Evolutionary conservation across 2,888 invertebrate species (phyloP), one percentile per base, ranked within the genome.

Genomic region (Craniophora ligustri): DNA sequence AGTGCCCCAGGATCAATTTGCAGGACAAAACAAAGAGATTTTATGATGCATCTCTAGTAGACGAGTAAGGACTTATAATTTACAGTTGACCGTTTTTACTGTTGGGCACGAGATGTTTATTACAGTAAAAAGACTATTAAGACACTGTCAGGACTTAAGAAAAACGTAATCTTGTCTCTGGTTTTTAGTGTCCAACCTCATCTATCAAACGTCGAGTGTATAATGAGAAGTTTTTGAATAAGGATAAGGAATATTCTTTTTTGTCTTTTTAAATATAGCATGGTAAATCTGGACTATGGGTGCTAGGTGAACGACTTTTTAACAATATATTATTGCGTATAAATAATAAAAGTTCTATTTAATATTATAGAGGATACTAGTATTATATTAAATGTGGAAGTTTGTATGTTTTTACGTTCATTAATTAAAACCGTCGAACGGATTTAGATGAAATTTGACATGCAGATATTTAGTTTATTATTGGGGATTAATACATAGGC

Each of bases 101-200:
- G 74, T 65, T 72, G 72, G 35, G 67, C 71, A 67, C 59, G 72
- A 70, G 73, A 73, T 69, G 69, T 82, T 85, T 79, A 81, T 79
- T 67, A 77, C 62, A 51, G 72, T 73, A 85, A 85, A 85, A 82
- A 82, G 67, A 65, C 38, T 51, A 67, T 72, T 72, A 72, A 71
- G 71, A 57, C 45, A 63, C 69, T 65, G 72, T 62, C 61, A 67
- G 68, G 65, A 70, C 74, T 77, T 72, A 76, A 75, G 67, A 63
- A 72, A 73, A 72, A 73, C 64, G 68, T 70, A 68, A 72, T 72
- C 53, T 59, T 54, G 68, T 55, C 66, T 71, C 55, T 70, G 44
- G 53, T 75, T 79, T 77, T 79, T 72, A 66, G 53, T 48, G 42
- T 50, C 19, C 40, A 53, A 56, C 54, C 55, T 65, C 81, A 79